Base-by-base conservation (phyloP, 2,888 invertebrate species). In the Netelia virgata region DNA sequence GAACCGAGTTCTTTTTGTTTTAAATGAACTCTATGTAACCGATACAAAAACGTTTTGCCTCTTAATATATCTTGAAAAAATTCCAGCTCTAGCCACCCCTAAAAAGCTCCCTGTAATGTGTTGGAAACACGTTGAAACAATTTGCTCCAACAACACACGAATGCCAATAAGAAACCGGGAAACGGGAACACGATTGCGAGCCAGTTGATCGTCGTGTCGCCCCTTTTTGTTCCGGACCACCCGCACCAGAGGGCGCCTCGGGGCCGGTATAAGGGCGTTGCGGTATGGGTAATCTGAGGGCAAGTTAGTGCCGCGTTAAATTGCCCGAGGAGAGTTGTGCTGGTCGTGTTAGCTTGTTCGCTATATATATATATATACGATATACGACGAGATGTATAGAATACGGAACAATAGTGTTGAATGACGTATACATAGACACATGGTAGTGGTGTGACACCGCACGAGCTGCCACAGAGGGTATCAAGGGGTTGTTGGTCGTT, bases 241-340 rank as follows among this genome's bases (percentile, higher is more conserved):
- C 84, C 84, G 81, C 74, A 64, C 64, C 77, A 69, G 53, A 72
- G 73, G 47, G 61, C 43, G 85, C 84, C 84, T 57, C 57, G 77
- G 66, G 84, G 82, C 68, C 66, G 23, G 82, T 75, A 75, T 83
- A 72, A 82, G 74, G 86, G 87, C 53, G 86, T 86, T 88, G 88
- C 88, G 87, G 87, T 53, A 75, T 83, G 90, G 90, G 90, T 92
- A 91, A 92, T 92, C 90, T 89, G 88, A 84, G 87, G 72, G 89
- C 88, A 90, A 89, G 90, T 92, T 90, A 90, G 89, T 89, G 91
- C 89, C 86, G 88, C 87, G 88, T 90, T 90, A 92, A 92, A 92
- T 93, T 92, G 92, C 91, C 92, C 91, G 90, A 90, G 89, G 88
- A 88, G 88, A 88, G 87, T 85, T 86, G 82, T 87, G 83, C 84